A percentile compares a stretch with the other conserved stretches of the same genome.
Conservation (phyloP, 2,888 invertebrate genomes). For the Andrena camellia region DNA sequence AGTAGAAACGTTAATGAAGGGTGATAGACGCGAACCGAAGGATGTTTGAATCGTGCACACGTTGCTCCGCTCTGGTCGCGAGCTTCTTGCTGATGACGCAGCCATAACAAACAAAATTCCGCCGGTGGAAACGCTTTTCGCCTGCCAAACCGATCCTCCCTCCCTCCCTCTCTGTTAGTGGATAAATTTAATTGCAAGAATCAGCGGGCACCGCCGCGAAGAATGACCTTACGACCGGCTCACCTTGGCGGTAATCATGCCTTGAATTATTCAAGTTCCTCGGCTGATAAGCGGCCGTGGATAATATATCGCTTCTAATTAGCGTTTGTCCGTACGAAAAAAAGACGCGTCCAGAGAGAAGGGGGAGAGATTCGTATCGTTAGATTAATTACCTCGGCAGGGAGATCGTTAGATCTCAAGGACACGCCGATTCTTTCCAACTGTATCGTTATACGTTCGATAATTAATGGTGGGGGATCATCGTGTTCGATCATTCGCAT, state of each 20-base stretch:
- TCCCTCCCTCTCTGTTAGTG: slow-evolving; percentile 1
- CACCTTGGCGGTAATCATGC: slow-evolving; percentile 64
- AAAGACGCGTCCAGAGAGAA: neutral
- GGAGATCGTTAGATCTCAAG: slow-evolving; percentile 38
- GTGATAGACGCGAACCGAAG: slow-evolving; percentile 21
- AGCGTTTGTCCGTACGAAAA: slow-evolving; percentile 44
- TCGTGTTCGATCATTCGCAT: slow-evolving; percentile 17
- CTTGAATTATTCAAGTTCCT: slow-evolving; percentile 64
- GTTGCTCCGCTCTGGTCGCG: slow-evolving; percentile 15
- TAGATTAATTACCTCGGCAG: slow-evolving; percentile 52
- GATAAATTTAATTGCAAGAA: slow-evolving; percentile 59
- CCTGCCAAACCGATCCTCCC: slow-evolving; percentile 28
- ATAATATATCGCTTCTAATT: slow-evolving; percentile 62
- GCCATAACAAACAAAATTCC: slow-evolving; percentile 63
- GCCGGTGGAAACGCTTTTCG: slow-evolving; percentile 40
- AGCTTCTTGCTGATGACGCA: slow-evolving; percentile 15
- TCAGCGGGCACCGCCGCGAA: slow-evolving; percentile 32
- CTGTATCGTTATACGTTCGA: slow-evolving; percentile 17
- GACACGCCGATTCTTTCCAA: slow-evolving; percentile 9
- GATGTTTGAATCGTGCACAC: slow-evolving; percentile 4
- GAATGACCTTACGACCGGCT: slow-evolving; percentile 63
- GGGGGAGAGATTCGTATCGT: slow-evolving; percentile 48
- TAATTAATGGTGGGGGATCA: slow-evolving; percentile 37
- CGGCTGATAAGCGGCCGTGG: slow-evolving; percentile 49
- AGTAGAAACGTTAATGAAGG: slow-evolving; percentile 18